These are phyloP conservation scores for Biston stratarius DNA, from an alignment of 2,888 invertebrate genomes.

Conservation along the genomic window DNA sequence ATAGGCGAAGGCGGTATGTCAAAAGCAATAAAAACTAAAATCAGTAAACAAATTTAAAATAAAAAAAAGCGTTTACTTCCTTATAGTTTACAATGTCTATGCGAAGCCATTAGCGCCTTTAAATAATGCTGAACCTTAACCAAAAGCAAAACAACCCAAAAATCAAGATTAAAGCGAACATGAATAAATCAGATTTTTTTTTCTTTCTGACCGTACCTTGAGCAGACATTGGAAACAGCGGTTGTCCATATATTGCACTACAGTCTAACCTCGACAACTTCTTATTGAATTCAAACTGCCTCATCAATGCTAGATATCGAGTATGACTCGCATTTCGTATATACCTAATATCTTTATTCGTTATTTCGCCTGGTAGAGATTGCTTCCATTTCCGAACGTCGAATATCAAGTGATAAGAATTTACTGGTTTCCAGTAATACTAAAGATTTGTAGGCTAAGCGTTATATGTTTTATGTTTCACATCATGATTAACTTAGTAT, in stretches of 20 bases:
- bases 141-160: not conserved
- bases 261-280: slow-evolving; percentile 31
- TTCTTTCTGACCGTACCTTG: slow-evolving; percentile 6
- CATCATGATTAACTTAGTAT: too few species aligned
- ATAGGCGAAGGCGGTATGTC: too few species aligned
- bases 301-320: slow-evolving; percentile 37
- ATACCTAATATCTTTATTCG: slow-evolving; percentile 27
- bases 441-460: too few species aligned
- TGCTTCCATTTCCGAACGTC: slow-evolving; percentile 19
- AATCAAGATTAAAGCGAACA: too few species aligned
- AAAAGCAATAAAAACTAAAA: too few species aligned
- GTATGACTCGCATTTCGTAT: slow-evolving; percentile 29
- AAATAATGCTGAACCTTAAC: too few species aligned
- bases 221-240: slow-evolving; percentile 27
- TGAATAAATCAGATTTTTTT: not conserved
- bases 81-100: too few species aligned
- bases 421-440: slow-evolving; percentile 7
- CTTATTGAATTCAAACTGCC: slow-evolving; percentile 44
- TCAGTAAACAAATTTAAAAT: too few species aligned
- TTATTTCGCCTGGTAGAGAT: slow-evolving; percentile 22
- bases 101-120: too few species aligned
- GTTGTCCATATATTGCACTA: slow-evolving; percentile 18
- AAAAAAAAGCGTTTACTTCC: too few species aligned
- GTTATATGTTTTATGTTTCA: too few species aligned
- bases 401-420: not conserved